Conservation (phyloP, 2,888 invertebrate genomes). For the Capitulum mitella region DNA sequence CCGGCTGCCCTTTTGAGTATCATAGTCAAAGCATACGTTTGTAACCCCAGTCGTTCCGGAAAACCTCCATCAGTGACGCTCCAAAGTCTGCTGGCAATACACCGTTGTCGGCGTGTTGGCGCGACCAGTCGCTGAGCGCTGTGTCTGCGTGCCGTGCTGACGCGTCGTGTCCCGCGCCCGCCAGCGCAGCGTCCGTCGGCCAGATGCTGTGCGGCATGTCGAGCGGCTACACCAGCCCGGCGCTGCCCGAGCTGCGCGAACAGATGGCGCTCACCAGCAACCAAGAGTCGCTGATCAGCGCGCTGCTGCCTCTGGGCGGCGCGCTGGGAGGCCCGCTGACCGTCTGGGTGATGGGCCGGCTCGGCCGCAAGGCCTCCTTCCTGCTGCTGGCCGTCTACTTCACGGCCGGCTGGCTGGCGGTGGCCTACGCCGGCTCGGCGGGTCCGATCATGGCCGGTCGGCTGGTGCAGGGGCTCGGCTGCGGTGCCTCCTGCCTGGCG, state of each 20-base stretch:
- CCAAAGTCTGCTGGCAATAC: too few relatives aligned
- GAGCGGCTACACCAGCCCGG: conserved; percentile 10
- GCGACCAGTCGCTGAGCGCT: too few relatives aligned
- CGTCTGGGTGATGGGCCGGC: conserved; percentile 69
- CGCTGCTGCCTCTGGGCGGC: conserved; percentile 81
- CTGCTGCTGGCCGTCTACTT: conserved; percentile 68
- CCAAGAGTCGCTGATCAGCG: conserved; percentile 67
- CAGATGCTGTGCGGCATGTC: conserved; percentile 15
- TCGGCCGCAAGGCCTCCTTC: conserved; percentile 74
- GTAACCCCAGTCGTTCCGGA: too few relatives aligned
- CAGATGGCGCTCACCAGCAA: background rate
- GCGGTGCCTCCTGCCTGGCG: conserved; percentile 43
- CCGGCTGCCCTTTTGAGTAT: too few relatives aligned
- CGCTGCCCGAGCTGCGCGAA: background rate
- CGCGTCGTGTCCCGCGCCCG: background rate
- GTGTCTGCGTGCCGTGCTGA: too few relatives aligned
- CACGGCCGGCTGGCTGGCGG: conserved; percentile 62
- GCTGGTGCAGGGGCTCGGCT: conserved; percentile 41
- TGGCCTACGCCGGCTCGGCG: conserved; percentile 30
- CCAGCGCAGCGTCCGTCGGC: background rate
- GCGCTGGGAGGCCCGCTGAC: conserved; percentile 72
- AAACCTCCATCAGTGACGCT: too few relatives aligned
- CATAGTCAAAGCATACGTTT: too few relatives aligned
- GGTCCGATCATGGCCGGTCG: conserved; percentile 27
- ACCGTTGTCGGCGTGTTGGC: too few relatives aligned